These are phyloP conservation scores for Sinocyclocheilus anophthalmus DNA, from an alignment of 2,113 vertebrate genomes.

Conservation along the genomic window DNA sequence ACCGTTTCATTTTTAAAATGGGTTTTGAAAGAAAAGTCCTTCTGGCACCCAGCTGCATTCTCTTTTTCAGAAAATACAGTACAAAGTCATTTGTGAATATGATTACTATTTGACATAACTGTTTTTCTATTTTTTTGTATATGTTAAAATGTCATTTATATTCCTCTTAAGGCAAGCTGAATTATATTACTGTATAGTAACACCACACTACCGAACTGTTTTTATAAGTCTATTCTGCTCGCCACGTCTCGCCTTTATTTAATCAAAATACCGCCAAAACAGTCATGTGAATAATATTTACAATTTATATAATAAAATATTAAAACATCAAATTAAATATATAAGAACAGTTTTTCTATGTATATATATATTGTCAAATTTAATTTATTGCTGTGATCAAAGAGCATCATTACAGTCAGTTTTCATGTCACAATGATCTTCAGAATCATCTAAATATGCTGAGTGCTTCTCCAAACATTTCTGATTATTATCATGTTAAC, in stretches of 20 bases:
- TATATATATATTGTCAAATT: not conserved
- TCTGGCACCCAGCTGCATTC: not conserved
- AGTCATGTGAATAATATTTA: not conserved
- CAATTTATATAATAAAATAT: not conserved
- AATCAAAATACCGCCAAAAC: not conserved
- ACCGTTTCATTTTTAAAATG: not conserved
- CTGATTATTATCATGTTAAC: not conserved
- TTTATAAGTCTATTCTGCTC: too few relatives aligned
- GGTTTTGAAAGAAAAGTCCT: not conserved
- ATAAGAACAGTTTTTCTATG: too few relatives aligned
- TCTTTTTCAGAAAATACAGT: too few relatives aligned
- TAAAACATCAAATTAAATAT: too few relatives aligned
- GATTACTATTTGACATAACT: too few relatives aligned
- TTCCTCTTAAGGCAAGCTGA: too few relatives aligned
- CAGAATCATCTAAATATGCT: not conserved
- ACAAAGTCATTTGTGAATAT: too few relatives aligned
- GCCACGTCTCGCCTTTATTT: not conserved
- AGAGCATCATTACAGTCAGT: not conserved
- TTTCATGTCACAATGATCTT: not conserved
- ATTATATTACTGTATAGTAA: too few relatives aligned
- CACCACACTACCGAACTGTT: too few relatives aligned
- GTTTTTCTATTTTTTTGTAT: too few relatives aligned
- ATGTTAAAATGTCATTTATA: too few relatives aligned
- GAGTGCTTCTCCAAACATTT: not conserved
- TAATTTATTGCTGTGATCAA: not conserved